Conservation (phyloP, 1,140 invertebrate genomes). For the Nautilus pompilius region DNA sequence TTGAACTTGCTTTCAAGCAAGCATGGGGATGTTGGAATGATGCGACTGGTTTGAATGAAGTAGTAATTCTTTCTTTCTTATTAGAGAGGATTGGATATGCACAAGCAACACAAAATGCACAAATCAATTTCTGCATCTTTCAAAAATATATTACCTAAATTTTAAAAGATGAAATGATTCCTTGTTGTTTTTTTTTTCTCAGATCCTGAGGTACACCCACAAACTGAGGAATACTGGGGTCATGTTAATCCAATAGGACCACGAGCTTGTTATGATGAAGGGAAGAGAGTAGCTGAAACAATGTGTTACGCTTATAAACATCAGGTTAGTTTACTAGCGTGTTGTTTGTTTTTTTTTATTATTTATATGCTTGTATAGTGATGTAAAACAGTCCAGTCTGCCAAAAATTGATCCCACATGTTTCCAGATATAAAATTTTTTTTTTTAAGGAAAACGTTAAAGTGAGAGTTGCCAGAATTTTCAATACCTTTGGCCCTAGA, state of each 20-base stretch:
- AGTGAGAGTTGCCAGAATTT: slow-evolving; percentile 94
- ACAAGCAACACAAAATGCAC: too few species aligned
- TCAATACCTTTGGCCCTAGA: slow-evolving; percentile 98
- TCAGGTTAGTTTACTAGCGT: slow-evolving; percentile 60
- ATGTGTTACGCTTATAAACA: slow-evolving; percentile 96
- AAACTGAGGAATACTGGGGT: slow-evolving; percentile 80
- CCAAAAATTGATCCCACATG: too few species aligned
- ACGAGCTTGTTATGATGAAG: slow-evolving; percentile 98
- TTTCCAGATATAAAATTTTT: not conserved
- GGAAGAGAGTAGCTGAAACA: slow-evolving; percentile 95
- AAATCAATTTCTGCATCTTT: too few species aligned
- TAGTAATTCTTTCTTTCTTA: too few species aligned
- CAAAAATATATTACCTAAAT: too few species aligned
- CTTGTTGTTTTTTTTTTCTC: slow-evolving; percentile 3
- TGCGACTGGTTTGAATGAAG: too few species aligned
- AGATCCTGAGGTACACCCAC: slow-evolving; percentile 54
- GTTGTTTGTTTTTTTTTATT: not conserved
- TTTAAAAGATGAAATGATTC: too few species aligned
- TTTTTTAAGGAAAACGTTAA: slow-evolving; percentile 74
- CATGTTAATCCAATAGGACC: slow-evolving; percentile 97
- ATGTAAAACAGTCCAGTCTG: too few species aligned
- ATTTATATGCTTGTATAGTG: not conserved
- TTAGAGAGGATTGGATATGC: too few species aligned
- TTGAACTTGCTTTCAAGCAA: too few species aligned
- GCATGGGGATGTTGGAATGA: too few species aligned